phyloP scores from a whole-genome alignment of 2,797 vertebrate species.

The Threskiornis aethiopicus region DNA sequence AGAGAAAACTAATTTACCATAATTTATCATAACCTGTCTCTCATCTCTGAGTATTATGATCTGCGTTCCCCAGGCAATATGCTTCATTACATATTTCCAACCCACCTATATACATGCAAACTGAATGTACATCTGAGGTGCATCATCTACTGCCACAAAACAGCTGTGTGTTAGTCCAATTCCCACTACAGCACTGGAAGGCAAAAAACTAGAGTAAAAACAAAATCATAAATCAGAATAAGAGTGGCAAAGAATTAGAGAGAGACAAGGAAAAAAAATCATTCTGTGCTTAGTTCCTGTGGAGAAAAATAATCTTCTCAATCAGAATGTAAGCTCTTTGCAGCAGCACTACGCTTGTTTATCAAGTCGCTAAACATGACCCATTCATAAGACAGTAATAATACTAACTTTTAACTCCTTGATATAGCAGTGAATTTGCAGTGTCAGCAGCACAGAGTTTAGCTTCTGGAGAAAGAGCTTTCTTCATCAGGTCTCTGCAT shows the following conservation, averaged over 20 bases:
- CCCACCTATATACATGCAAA: background rate
- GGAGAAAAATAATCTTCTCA: background rate
- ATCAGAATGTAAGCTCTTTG: background rate
- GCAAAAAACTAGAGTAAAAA: background rate
- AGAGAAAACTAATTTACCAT: background rate
- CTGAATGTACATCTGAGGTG: background rate
- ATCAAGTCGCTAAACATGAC: background rate
- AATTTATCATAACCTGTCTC: background rate
- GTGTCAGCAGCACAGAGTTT: background rate
- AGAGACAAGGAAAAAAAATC: fast-evolving
- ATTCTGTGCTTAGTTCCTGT: background rate
- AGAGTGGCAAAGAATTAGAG: background rate
- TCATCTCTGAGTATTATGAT: background rate
- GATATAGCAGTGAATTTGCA: background rate
- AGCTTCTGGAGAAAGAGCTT: background rate
- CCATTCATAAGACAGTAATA: background rate
- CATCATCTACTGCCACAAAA: background rate
- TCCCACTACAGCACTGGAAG: background rate
- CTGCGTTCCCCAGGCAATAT: background rate
- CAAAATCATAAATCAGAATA: background rate
- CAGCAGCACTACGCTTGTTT: background rate
- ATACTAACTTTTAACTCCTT: background rate
- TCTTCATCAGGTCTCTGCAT: background rate
- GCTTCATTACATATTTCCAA: background rate
- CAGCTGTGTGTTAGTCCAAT: background rate